A percentile compares a stretch with the other conserved stretches of the same genome.
These are phyloP conservation scores for Trichonephila clavata DNA, from an alignment of 1,140 invertebrate genomes.

Conservation along the genomic window DNA sequence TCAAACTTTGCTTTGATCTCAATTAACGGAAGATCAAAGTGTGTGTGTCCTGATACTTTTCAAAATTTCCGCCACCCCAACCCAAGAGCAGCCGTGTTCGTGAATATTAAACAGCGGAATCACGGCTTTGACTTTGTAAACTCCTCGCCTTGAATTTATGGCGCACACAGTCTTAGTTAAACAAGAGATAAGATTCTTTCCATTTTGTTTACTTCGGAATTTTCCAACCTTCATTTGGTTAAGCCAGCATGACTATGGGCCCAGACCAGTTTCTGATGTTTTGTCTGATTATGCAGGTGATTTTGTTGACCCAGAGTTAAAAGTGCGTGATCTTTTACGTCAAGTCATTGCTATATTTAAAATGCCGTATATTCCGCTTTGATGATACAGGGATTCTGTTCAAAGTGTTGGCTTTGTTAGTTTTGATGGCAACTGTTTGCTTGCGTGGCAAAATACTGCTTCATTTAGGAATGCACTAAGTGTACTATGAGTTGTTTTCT, in stretches of 20 bases:
- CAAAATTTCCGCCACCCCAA: background rate
- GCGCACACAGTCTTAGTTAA: background rate
- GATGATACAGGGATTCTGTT: too few species aligned
- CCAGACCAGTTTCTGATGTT: slow-evolving; percentile 6
- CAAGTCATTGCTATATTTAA: slow-evolving; percentile 48
- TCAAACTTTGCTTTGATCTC: background rate
- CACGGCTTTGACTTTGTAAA: background rate
- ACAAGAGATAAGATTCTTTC: background rate
- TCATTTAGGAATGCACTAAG: too few species aligned
- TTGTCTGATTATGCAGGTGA: slow-evolving; percentile 23
- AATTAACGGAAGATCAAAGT: background rate
- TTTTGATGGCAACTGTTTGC: too few species aligned
- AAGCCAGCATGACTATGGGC: background rate
- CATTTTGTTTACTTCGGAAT: slow-evolving; percentile 4
- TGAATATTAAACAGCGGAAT: slow-evolving; percentile 16
- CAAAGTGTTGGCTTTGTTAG: too few species aligned
- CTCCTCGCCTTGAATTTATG: background rate
- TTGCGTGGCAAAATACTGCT: too few species aligned
- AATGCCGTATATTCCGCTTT: background rate
- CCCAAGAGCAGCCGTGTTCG: background rate
- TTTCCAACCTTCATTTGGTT: slow-evolving; percentile 1
- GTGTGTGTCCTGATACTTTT: background rate
- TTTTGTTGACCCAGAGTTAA: slow-evolving; percentile 8
- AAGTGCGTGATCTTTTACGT: background rate
- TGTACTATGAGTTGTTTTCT: too few species aligned